A percentile compares a stretch with the other conserved stretches of the same genome.
phyloP scores from a whole-genome alignment of 37 sponge, comb jelly and placozoan species.

The Oscarella lobularis region DNA sequence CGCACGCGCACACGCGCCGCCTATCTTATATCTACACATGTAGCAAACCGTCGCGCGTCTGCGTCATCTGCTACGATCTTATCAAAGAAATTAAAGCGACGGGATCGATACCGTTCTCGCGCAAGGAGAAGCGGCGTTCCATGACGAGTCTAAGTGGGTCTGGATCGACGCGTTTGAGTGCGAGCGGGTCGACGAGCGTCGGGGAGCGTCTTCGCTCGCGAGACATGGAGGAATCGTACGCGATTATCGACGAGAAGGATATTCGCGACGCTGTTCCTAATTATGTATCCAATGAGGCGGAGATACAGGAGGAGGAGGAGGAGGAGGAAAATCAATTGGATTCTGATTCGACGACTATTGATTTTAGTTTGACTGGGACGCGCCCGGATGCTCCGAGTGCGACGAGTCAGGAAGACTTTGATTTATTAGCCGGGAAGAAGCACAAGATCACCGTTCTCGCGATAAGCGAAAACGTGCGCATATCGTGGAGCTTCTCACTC shows the following conservation, averaged over 20 bases:
- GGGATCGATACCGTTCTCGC: background rate
- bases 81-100: background rate
- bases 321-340: background rate
- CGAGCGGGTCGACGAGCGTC: background rate
- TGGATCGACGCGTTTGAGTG: background rate
- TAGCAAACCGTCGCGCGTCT: background rate
- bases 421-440: background rate
- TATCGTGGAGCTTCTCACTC: background rate
- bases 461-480: background rate
- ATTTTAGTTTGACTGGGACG: background rate
- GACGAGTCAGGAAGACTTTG: background rate
- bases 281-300: no score
- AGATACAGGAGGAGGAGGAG: no score
- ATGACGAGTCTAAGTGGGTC: background rate
- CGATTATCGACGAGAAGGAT: background rate
- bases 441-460: background rate
- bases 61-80: background rate
- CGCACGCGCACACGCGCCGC: no score
- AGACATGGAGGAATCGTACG: background rate
- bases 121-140: background rate
- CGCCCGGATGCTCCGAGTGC: background rate
- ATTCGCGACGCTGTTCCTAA: background rate
- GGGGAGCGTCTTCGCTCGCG: background rate
- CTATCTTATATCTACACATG: no score
- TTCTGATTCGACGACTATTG: background rate